Percentiles rank a stretch among this genome's conserved stretches.
These are phyloP conservation scores for Paracyclopina nana DNA, from an alignment of 1,140 invertebrate genomes.

Conservation along the genomic window DNA sequence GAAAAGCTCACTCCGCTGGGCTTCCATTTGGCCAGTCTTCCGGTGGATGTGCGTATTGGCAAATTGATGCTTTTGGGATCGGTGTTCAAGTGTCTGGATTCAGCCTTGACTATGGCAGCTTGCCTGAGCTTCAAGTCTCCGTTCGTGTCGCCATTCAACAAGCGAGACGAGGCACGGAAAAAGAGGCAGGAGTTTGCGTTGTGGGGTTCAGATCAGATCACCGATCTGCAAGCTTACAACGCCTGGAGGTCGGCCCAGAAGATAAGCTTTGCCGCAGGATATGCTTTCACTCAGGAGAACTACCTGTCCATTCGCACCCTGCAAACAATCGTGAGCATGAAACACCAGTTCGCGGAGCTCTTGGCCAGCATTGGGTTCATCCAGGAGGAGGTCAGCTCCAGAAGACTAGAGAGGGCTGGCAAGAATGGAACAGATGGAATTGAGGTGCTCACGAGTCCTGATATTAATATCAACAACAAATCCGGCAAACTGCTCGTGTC, in stretches of 20 bases:
- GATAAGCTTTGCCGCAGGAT: conserved; percentile 36
- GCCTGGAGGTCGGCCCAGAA: conserved; percentile 45
- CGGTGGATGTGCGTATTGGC: conserved; percentile 29
- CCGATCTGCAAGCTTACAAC: conserved; percentile 50
- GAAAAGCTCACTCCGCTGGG: conserved; percentile 29
- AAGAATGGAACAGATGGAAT: conserved; percentile 42
- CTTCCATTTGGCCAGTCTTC: conserved; percentile 28
- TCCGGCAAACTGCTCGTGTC: conserved; percentile 28
- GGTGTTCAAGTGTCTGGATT: conserved; percentile 30
- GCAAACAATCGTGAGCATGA: conserved; percentile 50
- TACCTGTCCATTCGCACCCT: conserved; percentile 50
- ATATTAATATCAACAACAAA: conserved; percentile 27
- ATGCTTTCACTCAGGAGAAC: conserved; percentile 46
- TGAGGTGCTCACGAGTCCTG: conserved; percentile 39
- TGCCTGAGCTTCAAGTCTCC: conserved; percentile 40
- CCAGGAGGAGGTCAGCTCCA: conserved; percentile 33
- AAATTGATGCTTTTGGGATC: conserved; percentile 31
- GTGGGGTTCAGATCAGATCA: conserved; percentile 37
- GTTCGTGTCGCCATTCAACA: conserved; percentile 51
- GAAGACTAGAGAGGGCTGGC: conserved; percentile 25
- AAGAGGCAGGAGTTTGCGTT: conserved; percentile 48
- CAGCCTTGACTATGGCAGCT: conserved; percentile 28
- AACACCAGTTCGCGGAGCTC: conserved; percentile 59
- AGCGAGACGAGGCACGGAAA: conserved; percentile 44
- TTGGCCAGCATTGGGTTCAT: conserved; percentile 58